Evolutionary conservation across 2,888 invertebrate species (phyloP), one percentile per base, ranked within the genome.

Genomic region (Epinotia bilunana): DNA sequence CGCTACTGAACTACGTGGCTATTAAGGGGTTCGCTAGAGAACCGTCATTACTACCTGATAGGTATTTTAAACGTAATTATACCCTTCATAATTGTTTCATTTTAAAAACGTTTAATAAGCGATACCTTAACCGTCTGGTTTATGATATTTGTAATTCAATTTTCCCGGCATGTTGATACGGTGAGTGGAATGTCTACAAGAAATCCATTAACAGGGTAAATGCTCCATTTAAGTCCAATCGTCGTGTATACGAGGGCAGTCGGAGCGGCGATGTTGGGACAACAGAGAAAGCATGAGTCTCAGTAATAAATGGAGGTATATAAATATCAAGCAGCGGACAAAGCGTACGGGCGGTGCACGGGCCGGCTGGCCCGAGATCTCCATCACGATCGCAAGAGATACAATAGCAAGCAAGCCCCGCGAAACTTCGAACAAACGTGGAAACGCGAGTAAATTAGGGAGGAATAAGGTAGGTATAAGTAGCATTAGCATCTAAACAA

Each of bases 261-360:
- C 79, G 78, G 80, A 78, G 81, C 78, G 79, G 77, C 79, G 82
- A 80, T 80, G 82, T 80, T 80, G 77, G 80, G 80, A 82, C 86
- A 84, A 84, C 83, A 82, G 85, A 84, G 85, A 86, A 88, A 86
- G 83, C 84, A 85, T 81, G 83, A 82, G 82, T 82, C 79, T 79
- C 76, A 79, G 79, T 83, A 84, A 79, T 83, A 87, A 87, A 89
- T 86, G 83, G 79, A 77, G 76, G 82, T 82, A 79, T 83, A 84
- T 83, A 84, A 84, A 83, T 83, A 82, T 74, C 77, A 76, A 79
- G 77, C 80, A 80, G 79, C 79, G 79, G 79, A 82, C 81, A 79
- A 81, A 77, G 78, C 77, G 72, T 68, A 28, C 49, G 28, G 68
- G 11, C 43, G 39, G 57, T 49, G 63, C 62, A 49, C 61, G 61